Evolutionary conservation across 2,113 vertebrate genomes (phyloP).

Genomic region (Laterallus jamaicensis): DNA sequence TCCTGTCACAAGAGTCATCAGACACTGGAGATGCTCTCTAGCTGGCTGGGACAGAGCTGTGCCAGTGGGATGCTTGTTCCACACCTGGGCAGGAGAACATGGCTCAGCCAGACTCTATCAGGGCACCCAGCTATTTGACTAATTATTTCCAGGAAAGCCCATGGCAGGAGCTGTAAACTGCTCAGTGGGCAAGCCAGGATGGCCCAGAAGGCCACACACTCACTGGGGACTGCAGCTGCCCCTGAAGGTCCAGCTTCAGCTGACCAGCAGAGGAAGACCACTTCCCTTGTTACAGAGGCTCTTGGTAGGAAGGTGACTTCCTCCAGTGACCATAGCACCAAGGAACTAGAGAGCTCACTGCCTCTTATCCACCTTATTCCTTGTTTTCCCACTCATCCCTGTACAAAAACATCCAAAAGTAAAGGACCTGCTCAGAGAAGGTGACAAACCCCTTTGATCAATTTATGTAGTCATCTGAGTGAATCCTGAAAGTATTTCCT

Average conservation of each 20-base stretch:
- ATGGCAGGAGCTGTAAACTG: slow-evolving; percentile 1
- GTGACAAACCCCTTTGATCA: neutral
- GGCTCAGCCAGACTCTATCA: neutral
- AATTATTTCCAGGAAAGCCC: slow-evolving; percentile 2
- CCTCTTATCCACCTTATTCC: neutral
- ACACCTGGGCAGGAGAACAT: neutral
- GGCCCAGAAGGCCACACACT: neutral
- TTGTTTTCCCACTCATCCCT: neutral
- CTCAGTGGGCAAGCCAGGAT: neutral
- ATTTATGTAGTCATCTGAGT: neutral
- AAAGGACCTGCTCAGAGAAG: neutral
- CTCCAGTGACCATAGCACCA: neutral
- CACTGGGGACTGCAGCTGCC: neutral
- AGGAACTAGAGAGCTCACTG: neutral
- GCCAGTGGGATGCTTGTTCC: neutral
- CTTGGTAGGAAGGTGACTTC: neutral
- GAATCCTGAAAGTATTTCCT: neutral
- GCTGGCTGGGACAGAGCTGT: neutral
- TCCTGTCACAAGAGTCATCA: neutral
- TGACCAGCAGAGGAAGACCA: neutral
- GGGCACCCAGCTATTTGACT: neutral
- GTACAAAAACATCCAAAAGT: neutral
- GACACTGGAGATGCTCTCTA: neutral
- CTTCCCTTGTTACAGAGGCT: neutral
- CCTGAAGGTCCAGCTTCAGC: neutral